Evolutionary conservation across 2,113 vertebrate genomes (phyloP), one percentile per base, ranked within the genome.

Genomic region (Halcyon senegalensis): DNA sequence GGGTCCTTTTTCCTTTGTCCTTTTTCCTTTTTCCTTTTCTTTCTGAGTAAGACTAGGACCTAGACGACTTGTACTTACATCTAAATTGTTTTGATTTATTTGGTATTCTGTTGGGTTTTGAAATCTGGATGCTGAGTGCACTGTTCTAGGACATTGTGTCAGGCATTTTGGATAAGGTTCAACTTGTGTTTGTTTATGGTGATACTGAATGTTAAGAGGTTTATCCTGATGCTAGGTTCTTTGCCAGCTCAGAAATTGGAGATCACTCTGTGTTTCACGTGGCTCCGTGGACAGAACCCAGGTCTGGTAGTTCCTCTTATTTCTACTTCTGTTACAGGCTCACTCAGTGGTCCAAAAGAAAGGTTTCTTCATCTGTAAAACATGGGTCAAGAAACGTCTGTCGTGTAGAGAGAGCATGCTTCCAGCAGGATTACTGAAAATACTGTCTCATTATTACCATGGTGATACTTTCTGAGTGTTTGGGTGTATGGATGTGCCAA

Each of bases 161-260:
- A 41, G 6, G 62, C 58, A 43, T 79, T 51, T 72, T 56, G 62
- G 75, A 82, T 85, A 46, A 70, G 76, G 53, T 85, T 95, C 53
- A 73, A 73, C 67, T 90, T 58, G 33, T 53, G 48, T 56, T 95
- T 93, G 56, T 90, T 90, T 68, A 68, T 7, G 9, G 79, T 44
- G 70, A 66, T 79, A 77, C 56, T 80, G 66, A 59, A 70, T 16
- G 35, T 75, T 87, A 93, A 84, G 94, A 87, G 92, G 92, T 95
- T 95, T 94, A 94, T 75, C 78, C 62, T 68, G 78, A 78, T 91
- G 84, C 81, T 63, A 67, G 41, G 48, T 84, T 53, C 80, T 73
- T 90, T 93, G 82, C 82, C 75, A 85, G 82, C 90, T 93, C 78
- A 86, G 69, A 64, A 83, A 85, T 48, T 6, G 13, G 70, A 87